Evolutionary conservation across 1,140 invertebrate species (phyloP).

Genomic region (Pachyrhynchus sulphureomaculatus): DNA sequence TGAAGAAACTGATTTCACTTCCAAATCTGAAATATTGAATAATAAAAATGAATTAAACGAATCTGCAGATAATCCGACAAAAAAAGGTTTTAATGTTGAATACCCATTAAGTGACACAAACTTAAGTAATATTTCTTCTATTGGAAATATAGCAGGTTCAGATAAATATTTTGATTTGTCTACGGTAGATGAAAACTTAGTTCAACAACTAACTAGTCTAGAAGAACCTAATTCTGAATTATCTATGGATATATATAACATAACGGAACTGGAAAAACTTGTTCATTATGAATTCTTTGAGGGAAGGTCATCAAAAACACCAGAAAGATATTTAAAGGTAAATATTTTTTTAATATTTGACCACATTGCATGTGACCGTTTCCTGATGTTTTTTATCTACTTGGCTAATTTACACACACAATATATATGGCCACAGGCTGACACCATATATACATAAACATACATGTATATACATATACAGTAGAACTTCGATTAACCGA

Average conservation of each 20-base stretch:
- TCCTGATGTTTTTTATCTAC: no score
- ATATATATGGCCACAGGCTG: no score
- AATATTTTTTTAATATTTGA: no score
- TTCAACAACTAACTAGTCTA: conserved; percentile 37
- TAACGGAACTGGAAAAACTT: conserved; percentile 59
- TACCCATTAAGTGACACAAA: no score
- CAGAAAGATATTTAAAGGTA: conserved; percentile 60
- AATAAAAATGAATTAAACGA: not conserved
- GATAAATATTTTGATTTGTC: conserved; percentile 17
- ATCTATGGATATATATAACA: conserved; percentile 47
- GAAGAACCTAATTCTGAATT: conserved; percentile 54
- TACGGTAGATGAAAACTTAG: conserved; percentile 14
- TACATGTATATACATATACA: no score
- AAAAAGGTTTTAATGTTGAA: not conserved
- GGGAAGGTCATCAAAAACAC: conserved; percentile 59
- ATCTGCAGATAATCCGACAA: no score
- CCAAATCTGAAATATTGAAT: conserved; percentile 19
- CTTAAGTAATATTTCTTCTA: not conserved
- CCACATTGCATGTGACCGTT: no score
- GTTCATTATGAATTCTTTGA: conserved; percentile 64
- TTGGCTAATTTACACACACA: no score
- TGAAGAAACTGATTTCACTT: conserved; percentile 38
- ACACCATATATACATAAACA: no score
- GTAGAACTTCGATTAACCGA: no score
- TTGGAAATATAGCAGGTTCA: not conserved